Conservation (phyloP, 2,888 invertebrate species). For the Rotaria socialis region DNA sequence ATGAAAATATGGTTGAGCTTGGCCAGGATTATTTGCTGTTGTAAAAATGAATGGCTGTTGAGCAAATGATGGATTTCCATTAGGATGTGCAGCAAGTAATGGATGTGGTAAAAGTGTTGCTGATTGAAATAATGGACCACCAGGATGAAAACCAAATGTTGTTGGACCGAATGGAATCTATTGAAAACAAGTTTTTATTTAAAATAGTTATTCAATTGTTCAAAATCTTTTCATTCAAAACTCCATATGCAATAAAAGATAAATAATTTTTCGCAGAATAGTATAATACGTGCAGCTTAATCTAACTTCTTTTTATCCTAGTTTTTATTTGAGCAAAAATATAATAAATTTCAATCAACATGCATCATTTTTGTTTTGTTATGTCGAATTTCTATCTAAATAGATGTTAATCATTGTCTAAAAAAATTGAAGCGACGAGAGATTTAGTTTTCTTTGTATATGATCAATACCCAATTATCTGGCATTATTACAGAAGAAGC, state of each 20-base stretch:
- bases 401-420: no score
- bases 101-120: neutral
- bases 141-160: neutral
- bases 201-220: neutral
- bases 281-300: neutral
- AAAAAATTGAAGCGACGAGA: neutral
- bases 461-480: neutral
- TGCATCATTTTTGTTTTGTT: neutral
- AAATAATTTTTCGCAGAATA: no score
- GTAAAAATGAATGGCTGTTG: neutral
- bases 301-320: neutral
- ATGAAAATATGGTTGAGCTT: constrained; percentile 1
- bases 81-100: neutral
- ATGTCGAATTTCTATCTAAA: no score
- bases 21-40: neutral
- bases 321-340: neutral
- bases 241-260: no score
- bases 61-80: neutral
- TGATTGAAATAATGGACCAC: neutral
- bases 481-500: neutral
- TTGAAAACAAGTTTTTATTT: neutral
- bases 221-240: no score
- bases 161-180: neutral
- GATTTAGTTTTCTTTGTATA: neutral
- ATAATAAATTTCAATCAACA: neutral